Base-by-base conservation (phyloP, 1,140 invertebrate genomes). In the Drosophila pruinosa region DNA sequence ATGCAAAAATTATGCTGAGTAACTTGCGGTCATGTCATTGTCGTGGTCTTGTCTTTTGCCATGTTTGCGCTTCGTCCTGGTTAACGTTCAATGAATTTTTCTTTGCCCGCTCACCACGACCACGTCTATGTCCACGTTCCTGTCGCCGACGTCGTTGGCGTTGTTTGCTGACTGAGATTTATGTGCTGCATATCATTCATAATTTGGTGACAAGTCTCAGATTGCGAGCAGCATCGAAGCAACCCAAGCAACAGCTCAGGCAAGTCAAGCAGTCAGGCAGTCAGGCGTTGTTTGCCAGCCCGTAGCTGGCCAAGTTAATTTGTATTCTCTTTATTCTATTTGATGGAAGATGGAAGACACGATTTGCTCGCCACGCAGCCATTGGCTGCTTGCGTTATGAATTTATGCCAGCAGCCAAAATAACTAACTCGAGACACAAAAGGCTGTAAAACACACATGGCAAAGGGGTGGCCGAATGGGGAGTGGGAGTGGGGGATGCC, bases 131-230 rank as follows among this genome's bases (percentile, higher is more conserved):
- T 67, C 22, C 58, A 36, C 64, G 38, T 63, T 47, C 56, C 63
- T 63, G 67, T 62, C 68, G 52, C 50, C 39, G 59, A 71, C 78
- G 74, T 61, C 62, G 34, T 45, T 53, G 59, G 17, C 81, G 73
- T 54, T 85, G 82, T 85, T 85, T 85, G 77, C 82, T 77, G 82
- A 85, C 81, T 88, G 81, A 88, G 83, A 89, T 89, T 89, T 89
- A 89, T 89, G 85, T 79, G 79, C 78, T 76, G 83, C 78, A 88
- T 88, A 88, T 88, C 82, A 88, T 88, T 88, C 82, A 88, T 88
- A 88, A 88, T 88, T 88, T 89, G 82, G 82, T 88, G 82, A 88
- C 82, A 88, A 88, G 82, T 75, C 78, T 86, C 82, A 82, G 78
- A 85, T 85, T 86, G 81, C 81, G 47, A 34, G 54, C 34, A 41